phyloP scores from a whole-genome alignment of 2,113 vertebrate genomes.

The Nyctibius bracteatus region DNA sequence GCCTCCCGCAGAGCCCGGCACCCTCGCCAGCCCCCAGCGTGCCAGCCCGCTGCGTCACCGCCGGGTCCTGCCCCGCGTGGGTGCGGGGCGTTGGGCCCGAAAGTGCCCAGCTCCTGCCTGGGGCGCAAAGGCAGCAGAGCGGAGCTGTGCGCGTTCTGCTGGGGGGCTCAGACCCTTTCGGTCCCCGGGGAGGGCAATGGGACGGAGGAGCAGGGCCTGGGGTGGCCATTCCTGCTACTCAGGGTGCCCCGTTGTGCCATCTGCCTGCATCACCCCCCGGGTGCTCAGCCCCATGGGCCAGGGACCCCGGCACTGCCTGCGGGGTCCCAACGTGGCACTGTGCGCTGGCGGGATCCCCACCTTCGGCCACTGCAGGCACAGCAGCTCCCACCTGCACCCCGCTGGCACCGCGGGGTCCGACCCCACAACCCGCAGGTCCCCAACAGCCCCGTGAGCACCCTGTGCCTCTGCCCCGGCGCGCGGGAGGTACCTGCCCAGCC shows the following conservation, averaged over 20 bases:
- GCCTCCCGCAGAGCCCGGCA: background rate
- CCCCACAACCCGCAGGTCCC: background rate
- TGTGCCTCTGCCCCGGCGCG: accelerated
- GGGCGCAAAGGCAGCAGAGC: accelerated
- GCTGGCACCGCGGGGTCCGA: accelerated
- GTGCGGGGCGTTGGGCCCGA: background rate
- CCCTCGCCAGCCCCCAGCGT: background rate
- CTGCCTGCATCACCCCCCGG: accelerated
- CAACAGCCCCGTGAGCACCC: background rate
- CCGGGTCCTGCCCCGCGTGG: background rate
- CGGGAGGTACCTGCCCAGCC: background rate
- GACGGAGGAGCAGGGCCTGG: background rate
- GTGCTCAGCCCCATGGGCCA: accelerated
- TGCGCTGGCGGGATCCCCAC: background rate
- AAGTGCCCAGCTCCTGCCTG: background rate
- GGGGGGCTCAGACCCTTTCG: background rate
- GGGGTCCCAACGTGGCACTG: accelerated
- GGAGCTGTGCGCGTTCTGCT: background rate
- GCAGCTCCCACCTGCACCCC: background rate
- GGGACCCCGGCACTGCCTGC: accelerated
- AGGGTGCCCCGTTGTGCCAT: accelerated
- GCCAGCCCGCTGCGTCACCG: background rate
- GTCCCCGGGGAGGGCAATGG: accelerated
- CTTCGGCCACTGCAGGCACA: background rate
- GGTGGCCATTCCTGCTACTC: background rate